Percentiles rank a stretch among this genome's conserved stretches.
phyloP scores from a whole-genome alignment of 2,797 vertebrate genomes.

The Molossus alvarezi region DNA sequence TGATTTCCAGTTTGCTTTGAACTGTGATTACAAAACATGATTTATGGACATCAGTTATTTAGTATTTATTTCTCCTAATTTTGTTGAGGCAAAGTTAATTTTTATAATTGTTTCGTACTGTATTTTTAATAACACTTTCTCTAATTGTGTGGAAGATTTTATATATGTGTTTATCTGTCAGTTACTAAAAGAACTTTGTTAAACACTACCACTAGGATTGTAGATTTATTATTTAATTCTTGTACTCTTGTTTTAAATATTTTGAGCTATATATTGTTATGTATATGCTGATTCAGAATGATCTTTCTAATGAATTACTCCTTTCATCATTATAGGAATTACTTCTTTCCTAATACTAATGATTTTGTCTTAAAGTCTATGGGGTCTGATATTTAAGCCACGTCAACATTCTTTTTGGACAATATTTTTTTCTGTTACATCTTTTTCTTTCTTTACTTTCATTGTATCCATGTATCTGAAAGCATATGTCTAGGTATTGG shows the following conservation, averaged over 20 bases:
- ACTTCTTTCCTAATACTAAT: neutral
- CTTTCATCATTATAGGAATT: neutral
- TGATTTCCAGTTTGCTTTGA: neutral
- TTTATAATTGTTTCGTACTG: neutral
- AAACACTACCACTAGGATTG: neutral
- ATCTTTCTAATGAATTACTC: neutral
- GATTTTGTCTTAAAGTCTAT: neutral
- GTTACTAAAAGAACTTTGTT: neutral
- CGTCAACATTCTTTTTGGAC: neutral
- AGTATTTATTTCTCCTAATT: neutral
- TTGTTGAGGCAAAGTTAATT: neutral
- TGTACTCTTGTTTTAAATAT: neutral
- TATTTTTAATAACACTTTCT: neutral
- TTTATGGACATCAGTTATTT: neutral
- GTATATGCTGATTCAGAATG: neutral
- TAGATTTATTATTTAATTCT: neutral
- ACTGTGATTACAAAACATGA: neutral
- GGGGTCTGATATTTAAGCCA: neutral
- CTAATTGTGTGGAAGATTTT: neutral
- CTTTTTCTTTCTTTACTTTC: neutral
- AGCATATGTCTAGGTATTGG: neutral
- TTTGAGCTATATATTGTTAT: neutral
- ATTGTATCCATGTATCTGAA: neutral
- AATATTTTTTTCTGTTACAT: neutral
- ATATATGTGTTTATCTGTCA: neutral